Evolutionary conservation across 2,888 invertebrate species (phyloP).

Genomic region (Eristalis tenax): DNA sequence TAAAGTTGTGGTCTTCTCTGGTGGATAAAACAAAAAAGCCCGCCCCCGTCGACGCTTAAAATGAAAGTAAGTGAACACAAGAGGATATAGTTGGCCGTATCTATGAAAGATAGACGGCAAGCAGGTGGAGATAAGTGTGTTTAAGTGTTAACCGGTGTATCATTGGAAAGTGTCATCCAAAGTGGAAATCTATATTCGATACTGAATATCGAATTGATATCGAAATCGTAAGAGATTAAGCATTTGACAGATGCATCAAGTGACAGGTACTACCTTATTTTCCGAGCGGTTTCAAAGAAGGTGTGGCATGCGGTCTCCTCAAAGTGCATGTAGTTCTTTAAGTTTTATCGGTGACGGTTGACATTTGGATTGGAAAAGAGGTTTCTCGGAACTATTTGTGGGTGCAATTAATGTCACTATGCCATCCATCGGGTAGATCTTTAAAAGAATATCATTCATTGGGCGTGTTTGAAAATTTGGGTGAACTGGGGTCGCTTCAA

Average conservation of each 20-base stretch:
- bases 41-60: not conserved
- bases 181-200: not conserved
- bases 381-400: too few species aligned
- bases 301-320: not conserved
- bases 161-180: not conserved
- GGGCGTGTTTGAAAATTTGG: too few species aligned
- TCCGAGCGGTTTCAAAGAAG: not conserved
- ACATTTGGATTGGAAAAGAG: too few species aligned
- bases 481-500: too few species aligned
- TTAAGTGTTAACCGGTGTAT: slow-evolving; percentile 14
- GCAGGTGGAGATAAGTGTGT: slow-evolving; percentile 29
- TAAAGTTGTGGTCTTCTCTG: not conserved
- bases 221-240: not conserved
- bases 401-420: too few species aligned
- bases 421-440: too few species aligned
- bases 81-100: slow-evolving; percentile 16
- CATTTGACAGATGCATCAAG: not conserved
- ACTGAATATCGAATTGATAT: not conserved
- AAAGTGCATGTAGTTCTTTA: not conserved
- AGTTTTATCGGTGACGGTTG: not conserved
- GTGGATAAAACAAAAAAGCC: not conserved
- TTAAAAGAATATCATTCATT: too few species aligned
- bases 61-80: slow-evolving; percentile 39
- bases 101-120: slow-evolving; percentile 20
- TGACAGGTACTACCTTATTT: not conserved